Conservation (phyloP, 2,797 vertebrate species). For the Leptoclinus maculatus region DNA sequence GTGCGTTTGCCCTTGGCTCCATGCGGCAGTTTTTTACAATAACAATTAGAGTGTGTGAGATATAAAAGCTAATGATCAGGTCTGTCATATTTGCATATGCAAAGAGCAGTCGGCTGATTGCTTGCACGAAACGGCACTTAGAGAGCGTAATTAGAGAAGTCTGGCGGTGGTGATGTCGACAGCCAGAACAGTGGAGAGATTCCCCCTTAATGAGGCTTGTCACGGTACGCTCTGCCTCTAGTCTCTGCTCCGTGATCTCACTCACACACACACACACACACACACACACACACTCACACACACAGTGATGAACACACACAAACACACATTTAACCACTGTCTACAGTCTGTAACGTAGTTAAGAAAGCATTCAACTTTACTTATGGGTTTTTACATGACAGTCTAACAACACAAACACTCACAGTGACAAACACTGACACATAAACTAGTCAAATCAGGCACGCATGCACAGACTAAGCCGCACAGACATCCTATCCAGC, state of each 20-base stretch:
- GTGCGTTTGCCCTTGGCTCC: constrained; percentile 82
- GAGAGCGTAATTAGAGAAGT: constrained; percentile 84
- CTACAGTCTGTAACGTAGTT: constrained; percentile 39
- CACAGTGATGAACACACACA: not conserved
- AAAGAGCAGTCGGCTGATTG: constrained; percentile 80
- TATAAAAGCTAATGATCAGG: constrained; percentile 87
- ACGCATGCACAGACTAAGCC: not conserved
- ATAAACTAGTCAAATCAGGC: not conserved
- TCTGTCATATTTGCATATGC: constrained; percentile 88
- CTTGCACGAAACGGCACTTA: constrained; percentile 77
- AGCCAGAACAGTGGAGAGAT: constrained; percentile 75
- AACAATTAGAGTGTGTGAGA: constrained; percentile 85
- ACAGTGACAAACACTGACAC: not conserved
- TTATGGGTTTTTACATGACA: constrained; percentile 30
- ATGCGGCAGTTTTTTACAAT: constrained; percentile 80
- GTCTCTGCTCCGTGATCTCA: constrained; percentile 51
- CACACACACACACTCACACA: constrained; percentile 16
- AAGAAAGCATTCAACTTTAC: constrained; percentile 36
- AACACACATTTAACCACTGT: constrained; percentile 53
- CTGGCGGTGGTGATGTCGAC: constrained; percentile 78
- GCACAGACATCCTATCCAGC: constrained; percentile 12
- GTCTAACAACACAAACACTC: not conserved
- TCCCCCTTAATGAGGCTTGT: constrained; percentile 86
- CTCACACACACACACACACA: constrained; percentile 12
- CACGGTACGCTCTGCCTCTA: constrained; percentile 71